Percentiles rank a stretch among this genome's conserved stretches.
Conservation (phyloP, 2,888 invertebrate species). For the Acleris laterana region DNA sequence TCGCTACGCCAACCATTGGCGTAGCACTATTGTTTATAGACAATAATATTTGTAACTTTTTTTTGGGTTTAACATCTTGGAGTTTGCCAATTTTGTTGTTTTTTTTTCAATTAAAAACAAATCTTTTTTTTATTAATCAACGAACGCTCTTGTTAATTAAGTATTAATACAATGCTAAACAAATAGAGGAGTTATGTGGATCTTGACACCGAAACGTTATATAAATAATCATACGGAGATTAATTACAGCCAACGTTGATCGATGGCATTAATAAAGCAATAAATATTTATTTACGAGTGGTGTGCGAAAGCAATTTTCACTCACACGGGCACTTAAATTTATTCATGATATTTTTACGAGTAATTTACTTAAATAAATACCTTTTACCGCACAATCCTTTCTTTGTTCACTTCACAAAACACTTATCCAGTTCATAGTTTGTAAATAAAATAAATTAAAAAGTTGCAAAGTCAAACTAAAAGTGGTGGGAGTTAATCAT, state of each 20-base stretch:
- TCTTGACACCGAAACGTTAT: conserved; percentile 21
- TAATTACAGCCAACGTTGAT: conserved; percentile 34
- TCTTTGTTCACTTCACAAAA: conserved; percentile 78
- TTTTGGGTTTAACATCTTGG: no score
- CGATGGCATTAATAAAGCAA: conserved; percentile 22
- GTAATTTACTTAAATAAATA: conserved; percentile 48
- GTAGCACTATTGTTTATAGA: not conserved
- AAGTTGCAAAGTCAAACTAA: conserved; percentile 11
- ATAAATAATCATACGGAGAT: conserved; percentile 33
- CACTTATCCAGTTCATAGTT: conserved; percentile 55
- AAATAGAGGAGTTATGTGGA: conserved; percentile 4
- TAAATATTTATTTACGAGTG: conserved; percentile 32
- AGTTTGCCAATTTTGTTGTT: no score
- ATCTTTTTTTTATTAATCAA: no score
- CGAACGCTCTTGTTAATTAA: no score
- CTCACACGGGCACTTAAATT: not conserved
- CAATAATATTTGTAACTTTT: not conserved
- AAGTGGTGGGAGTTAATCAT: conserved; percentile 21
- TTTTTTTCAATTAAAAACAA: no score
- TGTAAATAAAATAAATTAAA: conserved; percentile 28
- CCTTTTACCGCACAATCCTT: conserved; percentile 72
- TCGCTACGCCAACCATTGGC: conserved; percentile 1
- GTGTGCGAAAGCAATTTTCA: conserved; percentile 30
- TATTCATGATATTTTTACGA: not conserved
- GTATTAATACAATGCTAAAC: not conserved